Evolutionary conservation across 2,888 invertebrate genomes (phyloP).

Genomic region (Chromoteleia sp.): DNA sequence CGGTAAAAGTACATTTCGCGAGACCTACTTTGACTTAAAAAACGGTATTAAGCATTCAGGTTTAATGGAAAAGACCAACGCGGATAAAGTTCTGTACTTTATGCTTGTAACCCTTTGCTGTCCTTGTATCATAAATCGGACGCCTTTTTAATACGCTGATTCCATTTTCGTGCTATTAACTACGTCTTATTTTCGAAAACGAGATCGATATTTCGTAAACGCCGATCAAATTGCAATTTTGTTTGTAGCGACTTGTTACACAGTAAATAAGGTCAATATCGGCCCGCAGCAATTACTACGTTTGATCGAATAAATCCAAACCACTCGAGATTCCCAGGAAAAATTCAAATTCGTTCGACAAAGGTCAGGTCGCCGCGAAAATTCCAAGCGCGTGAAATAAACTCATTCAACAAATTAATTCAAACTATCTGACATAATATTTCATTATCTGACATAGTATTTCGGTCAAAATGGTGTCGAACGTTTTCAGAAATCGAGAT

Average conservation of each 20-base stretch:
- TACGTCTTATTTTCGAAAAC: conserved; percentile 23
- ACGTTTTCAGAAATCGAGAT: neutral
- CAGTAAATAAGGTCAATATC: conserved; percentile 38
- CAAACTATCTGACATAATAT: conserved; percentile 7
- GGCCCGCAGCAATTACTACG: conserved; percentile 17
- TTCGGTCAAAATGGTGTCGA: neutral
- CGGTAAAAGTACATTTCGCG: conserved; percentile 26
- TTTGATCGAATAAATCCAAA: conserved; percentile 28
- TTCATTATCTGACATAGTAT: conserved; percentile 8
- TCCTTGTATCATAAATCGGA: conserved; percentile 34
- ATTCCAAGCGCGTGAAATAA: neutral
- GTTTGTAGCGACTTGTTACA: conserved; percentile 11
- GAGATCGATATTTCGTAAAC: conserved; percentile 7
- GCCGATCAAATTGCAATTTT: conserved; percentile 6
- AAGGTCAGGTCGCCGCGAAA: conserved; percentile 24
- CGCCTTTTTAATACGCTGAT: conserved; percentile 22
- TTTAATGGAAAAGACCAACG: conserved; percentile 40
- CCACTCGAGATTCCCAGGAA: conserved; percentile 16
- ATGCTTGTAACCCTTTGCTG: conserved; percentile 25
- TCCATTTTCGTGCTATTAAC: conserved; percentile 24
- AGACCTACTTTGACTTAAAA: conserved; percentile 44
- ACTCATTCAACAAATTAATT: conserved; percentile 21
- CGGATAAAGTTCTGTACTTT: conserved; percentile 23
- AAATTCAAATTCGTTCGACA: conserved; percentile 32
- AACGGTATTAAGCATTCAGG: conserved; percentile 46